Evolutionary conservation across 1,140 invertebrate species (phyloP).

Genomic region (Rhynchophorus ferrugineus): DNA sequence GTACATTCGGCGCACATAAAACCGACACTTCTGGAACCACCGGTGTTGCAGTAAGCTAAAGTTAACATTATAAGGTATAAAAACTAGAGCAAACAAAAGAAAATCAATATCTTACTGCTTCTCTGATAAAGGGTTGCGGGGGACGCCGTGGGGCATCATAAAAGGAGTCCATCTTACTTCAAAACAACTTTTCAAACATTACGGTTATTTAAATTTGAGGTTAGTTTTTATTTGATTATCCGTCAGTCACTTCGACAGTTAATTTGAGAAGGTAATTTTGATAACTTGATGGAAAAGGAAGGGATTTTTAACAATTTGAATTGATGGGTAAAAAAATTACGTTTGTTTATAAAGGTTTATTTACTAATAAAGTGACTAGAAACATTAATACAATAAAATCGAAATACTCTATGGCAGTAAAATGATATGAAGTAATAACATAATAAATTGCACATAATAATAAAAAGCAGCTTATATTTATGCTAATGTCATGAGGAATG

Average conservation of each 20-base stretch:
- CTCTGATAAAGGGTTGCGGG: constrained; percentile 24
- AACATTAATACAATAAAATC: constrained; percentile 11
- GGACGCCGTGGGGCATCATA: constrained; percentile 32
- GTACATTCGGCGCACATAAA: constrained; percentile 7
- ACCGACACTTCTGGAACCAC: constrained; percentile 36
- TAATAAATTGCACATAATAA: neutral
- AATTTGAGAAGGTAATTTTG: no score
- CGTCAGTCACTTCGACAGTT: no score
- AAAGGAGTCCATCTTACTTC: constrained; percentile 35
- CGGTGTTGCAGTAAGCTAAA: constrained; percentile 25
- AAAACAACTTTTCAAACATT: no score
- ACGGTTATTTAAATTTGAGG: no score
- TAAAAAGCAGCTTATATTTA: neutral
- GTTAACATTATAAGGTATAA: constrained; percentile 9
- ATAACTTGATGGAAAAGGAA: no score
- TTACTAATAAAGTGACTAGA: constrained; percentile 14
- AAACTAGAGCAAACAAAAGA: constrained; percentile 9
- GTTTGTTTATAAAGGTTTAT: constrained; percentile 1
- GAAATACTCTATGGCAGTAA: neutral
- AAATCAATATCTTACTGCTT: constrained; percentile 25
- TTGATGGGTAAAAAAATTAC: no score
- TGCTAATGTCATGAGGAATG: neutral
- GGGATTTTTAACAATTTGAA: no score
- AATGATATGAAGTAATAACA: neutral
- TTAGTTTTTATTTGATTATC: no score